A percentile compares a stretch with the other conserved stretches of the same genome.
phyloP scores from a whole-genome alignment of 2,113 vertebrate genomes.

The Geococcyx californianus region DNA sequence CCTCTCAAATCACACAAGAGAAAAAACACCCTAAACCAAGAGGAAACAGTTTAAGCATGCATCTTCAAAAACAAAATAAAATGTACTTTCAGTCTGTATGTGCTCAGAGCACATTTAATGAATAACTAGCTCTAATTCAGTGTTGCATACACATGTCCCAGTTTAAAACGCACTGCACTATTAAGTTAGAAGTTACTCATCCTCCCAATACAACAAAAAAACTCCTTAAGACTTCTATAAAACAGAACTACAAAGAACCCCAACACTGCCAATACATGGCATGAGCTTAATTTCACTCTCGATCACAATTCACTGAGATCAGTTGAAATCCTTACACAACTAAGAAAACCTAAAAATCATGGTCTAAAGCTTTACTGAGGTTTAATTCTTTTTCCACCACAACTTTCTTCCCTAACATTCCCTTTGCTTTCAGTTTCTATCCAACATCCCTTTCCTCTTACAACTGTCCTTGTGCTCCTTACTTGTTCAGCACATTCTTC shows the following conservation, averaged over 20 bases:
- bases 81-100: neutral
- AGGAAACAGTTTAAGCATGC: neutral
- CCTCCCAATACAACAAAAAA: neutral
- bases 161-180: neutral
- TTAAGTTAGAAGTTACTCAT: neutral
- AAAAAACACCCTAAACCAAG: neutral
- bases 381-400: neutral
- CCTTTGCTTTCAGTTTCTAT: neutral
- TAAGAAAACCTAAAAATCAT: neutral
- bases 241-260: neutral
- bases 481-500: constrained; percentile 41
- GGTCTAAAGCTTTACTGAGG: neutral
- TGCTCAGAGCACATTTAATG: neutral
- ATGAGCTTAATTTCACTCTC: neutral
- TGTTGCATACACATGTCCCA: neutral
- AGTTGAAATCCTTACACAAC: neutral
- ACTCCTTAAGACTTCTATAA: neutral
- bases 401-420: neutral
- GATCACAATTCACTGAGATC: neutral
- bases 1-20: neutral
- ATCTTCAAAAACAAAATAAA: neutral
- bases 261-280: neutral
- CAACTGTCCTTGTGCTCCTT: neutral
- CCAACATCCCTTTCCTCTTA: neutral
- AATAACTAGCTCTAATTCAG: neutral